Base-by-base conservation (phyloP, 2,113 vertebrate species). In the Neomonachus schauinslandi region DNA sequence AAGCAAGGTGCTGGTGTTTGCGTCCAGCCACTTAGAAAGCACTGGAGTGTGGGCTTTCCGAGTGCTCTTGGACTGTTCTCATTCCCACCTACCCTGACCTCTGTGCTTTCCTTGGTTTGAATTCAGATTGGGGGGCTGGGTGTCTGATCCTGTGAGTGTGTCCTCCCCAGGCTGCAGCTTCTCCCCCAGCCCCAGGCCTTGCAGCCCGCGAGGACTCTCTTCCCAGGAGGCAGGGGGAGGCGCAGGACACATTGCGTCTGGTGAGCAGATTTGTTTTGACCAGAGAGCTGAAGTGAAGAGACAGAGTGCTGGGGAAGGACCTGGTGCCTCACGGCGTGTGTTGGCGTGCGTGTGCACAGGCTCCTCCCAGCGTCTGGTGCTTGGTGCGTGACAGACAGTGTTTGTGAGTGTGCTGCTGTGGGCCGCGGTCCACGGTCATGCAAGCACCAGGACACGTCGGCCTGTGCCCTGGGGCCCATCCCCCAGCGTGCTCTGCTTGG, bases 21-120 rank as follows among this genome's bases (percentile, higher is more conserved):
- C 16, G 15, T 26, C 4, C 8, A 0, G 46, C 76, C 26, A 2
- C 46, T 11, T 7, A 31, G 76, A 19, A 19, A 14, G 12, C 22
- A 4, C 39, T 5, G 36, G 5, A 3, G 11, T 14, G 72, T 15
- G 72, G 72, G 72, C 28, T 16, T 26, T 26, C 53, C 53, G 0
- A 14, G n/a, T 26, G 24, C 49, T 9, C 16, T 28, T 4, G 0
- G n/a, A 5, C 0, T 36, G 2, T 10, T 51, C 49, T 14, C 1
- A 0, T 13, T 55, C 65, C 65, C 53, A 18, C 51, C 36, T 10
- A 3, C 36, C 6, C 13, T 12, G 69, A 11, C 59, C 18, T 42
- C 0, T 5, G 59, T 46, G 46, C 33, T 53, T n/a, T 33, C 57
- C 4, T 11, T 24, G 84, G 69, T 13, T 33, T 28, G 19, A 26